Percentiles rank a stretch among this genome's conserved stretches.
Conservation (phyloP, 2,113 vertebrate species). For the Lophius piscatorius region DNA sequence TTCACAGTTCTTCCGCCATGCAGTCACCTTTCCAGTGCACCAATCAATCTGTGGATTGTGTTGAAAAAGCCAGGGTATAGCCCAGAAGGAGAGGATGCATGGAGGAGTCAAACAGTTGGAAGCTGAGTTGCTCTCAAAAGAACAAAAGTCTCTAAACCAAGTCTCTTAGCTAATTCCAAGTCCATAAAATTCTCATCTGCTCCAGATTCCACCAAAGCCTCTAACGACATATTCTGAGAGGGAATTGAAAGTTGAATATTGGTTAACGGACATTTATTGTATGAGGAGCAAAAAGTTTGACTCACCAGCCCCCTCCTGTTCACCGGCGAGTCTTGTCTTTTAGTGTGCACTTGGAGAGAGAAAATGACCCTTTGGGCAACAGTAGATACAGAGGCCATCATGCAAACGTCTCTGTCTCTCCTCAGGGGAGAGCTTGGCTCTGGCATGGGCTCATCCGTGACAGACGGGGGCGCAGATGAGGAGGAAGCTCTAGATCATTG, state of each 20-base stretch:
- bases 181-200: neutral
- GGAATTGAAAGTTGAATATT: too few species aligned
- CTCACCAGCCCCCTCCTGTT: neutral
- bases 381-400: too few species aligned
- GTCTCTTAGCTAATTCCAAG: neutral
- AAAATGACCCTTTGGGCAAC: too few species aligned
- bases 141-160: neutral
- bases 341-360: too few species aligned
- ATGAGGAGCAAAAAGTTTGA: neutral
- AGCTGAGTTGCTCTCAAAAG: neutral
- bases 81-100: neutral
- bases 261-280: too few species aligned
- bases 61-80: neutral
- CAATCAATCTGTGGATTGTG: neutral
- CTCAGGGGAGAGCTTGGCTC: too few species aligned
- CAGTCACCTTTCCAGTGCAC: neutral
- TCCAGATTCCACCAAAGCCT: neutral
- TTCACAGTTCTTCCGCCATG: neutral
- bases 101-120: neutral
- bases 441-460: too few species aligned
- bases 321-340: too few species aligned
- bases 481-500: too few species aligned
- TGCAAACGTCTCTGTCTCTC: too few species aligned
- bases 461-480: too few species aligned
- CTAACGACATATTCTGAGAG: too few species aligned